Conservation (phyloP, 2,797 vertebrate genomes). For the Darevskia nairensis region DNA sequence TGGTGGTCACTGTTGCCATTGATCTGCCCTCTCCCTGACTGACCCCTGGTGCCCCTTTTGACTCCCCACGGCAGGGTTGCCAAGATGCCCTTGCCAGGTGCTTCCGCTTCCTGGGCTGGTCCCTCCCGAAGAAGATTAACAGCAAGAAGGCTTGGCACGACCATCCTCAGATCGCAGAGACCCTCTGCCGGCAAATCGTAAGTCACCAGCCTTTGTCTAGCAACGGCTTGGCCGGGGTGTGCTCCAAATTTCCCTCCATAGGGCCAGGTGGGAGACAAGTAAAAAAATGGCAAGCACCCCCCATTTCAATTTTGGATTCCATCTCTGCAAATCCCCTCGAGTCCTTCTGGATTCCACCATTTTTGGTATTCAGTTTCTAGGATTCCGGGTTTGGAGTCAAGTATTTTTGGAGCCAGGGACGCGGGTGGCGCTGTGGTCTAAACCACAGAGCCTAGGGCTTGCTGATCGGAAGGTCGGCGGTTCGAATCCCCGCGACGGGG, state of each 20-base stretch:
- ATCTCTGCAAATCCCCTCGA: background rate
- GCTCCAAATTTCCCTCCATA: no score
- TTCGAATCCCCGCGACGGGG: no score
- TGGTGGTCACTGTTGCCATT: no score
- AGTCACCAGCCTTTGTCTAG: conserved; percentile 25
- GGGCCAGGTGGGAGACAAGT: no score
- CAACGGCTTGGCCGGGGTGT: background rate
- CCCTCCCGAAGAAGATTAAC: conserved; percentile 58
- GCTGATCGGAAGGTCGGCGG: no score
- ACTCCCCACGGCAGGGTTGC: background rate
- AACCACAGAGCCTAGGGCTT: no score
- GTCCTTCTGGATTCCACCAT: background rate
- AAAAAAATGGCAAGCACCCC: no score
- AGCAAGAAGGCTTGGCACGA: conserved; percentile 65
- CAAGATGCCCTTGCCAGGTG: conserved; percentile 21
- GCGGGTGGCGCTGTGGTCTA: no score
- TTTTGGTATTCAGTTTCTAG: background rate
- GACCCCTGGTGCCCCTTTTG: background rate
- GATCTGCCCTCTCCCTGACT: background rate
- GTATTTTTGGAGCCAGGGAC: background rate
- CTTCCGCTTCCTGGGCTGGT: conserved; percentile 68
- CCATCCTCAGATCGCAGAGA: conserved; percentile 35
- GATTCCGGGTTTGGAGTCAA: background rate
- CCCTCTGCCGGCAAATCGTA: conserved; percentile 67
- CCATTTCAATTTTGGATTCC: background rate